Evolutionary conservation across 2,888 invertebrate genomes (phyloP).

Genomic region (Apocheima hispidaria): DNA sequence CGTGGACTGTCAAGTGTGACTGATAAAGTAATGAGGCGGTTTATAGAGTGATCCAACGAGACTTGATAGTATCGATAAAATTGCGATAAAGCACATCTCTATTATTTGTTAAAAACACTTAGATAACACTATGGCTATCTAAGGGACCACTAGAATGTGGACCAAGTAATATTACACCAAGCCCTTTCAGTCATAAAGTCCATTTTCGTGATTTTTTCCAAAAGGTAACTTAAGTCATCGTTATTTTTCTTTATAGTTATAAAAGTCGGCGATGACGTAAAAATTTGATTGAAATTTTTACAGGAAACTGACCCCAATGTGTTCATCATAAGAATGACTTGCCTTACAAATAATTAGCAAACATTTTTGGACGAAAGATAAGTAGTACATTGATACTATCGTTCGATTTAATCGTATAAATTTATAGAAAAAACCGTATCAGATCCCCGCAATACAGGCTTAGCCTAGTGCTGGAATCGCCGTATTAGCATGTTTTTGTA

Average conservation of each 20-base stretch:
- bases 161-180: neutral
- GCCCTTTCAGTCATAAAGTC: neutral
- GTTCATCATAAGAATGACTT: no score
- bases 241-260: neutral
- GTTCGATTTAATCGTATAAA: no score
- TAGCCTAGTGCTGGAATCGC: no score
- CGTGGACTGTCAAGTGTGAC: slow-evolving; percentile 14
- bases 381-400: no score
- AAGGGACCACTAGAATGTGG: neutral
- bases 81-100: neutral
- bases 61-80: neutral
- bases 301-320: no score
- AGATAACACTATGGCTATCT: neutral
- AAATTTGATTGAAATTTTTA: no score
- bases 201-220: neutral
- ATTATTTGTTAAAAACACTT: neutral
- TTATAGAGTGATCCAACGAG: neutral
- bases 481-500: no score
- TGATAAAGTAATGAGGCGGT: slow-evolving; percentile 31
- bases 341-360: no score
- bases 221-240: neutral
- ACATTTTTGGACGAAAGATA: no score
- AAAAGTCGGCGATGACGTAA: neutral
- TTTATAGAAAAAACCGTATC: no score
- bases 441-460: no score